A percentile compares a stretch with the other conserved stretches of the same genome.
Evolutionary conservation across 2,888 invertebrate species (phyloP).

Genomic region (Steinernema hermaphroditum): DNA sequence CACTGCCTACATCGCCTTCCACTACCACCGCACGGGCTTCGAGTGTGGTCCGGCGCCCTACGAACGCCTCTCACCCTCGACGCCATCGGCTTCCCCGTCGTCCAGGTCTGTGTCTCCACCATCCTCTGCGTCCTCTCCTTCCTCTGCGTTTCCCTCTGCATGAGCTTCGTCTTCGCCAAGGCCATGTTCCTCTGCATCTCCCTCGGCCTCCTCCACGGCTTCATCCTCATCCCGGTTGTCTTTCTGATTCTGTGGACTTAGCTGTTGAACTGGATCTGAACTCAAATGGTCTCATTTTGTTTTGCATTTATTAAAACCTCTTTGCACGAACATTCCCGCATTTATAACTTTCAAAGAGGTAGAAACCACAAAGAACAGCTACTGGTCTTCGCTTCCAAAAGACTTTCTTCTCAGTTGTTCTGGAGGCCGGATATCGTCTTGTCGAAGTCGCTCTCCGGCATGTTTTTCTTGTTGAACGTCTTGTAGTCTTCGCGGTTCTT

Average conservation of each 20-base stretch:
- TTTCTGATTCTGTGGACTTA: too few relatives aligned
- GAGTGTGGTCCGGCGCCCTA: conserved; percentile 19
- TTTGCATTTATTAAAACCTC: too few relatives aligned
- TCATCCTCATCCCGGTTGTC: conserved; percentile 48
- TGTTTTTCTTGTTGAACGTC: conserved; percentile 23
- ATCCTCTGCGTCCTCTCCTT: conserved; percentile 51
- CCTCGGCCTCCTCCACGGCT: conserved; percentile 49
- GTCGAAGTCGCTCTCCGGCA: conserved; percentile 28
- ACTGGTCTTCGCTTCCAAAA: neutral
- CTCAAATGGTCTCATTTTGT: too few relatives aligned
- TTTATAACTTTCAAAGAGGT: too few relatives aligned
- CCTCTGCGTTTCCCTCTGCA: conserved; percentile 49
- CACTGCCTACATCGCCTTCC: conserved; percentile 59
- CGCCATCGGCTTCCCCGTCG: conserved; percentile 54
- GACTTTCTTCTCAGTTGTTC: neutral
- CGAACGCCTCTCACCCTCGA: conserved; percentile 35
- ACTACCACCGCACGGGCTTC: conserved; percentile 52
- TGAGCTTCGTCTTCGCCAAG: conserved; percentile 44
- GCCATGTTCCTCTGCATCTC: conserved; percentile 48
- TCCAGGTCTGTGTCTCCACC: conserved; percentile 53
- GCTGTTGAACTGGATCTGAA: too few relatives aligned
- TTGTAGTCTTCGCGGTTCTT: conserved; percentile 27
- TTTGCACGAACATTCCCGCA: too few relatives aligned
- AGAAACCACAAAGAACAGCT: too few relatives aligned
- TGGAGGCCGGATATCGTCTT: conserved; percentile 17